Evolutionary conservation across 2,888 invertebrate species (phyloP).

Genomic region (Sturmia bella): DNA sequence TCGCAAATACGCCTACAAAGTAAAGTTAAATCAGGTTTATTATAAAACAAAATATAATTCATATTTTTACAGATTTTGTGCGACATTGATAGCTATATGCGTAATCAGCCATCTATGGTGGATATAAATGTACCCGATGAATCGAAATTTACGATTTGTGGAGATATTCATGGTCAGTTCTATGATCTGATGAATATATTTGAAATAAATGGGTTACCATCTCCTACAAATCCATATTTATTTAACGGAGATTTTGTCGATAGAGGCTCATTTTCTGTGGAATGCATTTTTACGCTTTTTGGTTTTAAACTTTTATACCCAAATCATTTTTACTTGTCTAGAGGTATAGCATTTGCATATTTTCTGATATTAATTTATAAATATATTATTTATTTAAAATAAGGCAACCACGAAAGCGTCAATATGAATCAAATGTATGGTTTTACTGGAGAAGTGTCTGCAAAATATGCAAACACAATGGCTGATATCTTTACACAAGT

Average conservation of each 20-base stretch:
- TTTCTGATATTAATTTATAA: background rate
- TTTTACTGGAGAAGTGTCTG: conserved; percentile 98
- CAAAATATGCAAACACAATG: conserved; percentile 97
- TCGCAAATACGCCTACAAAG: conserved; percentile 98
- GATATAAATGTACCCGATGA: conserved; percentile 93
- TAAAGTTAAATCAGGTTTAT: conserved; percentile 77
- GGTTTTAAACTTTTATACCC: conserved; percentile 98
- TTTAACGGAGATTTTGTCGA: conserved; percentile 99
- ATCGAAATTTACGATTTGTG: conserved; percentile 98
- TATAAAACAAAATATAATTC: conserved; percentile 9
- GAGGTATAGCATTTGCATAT: conserved; percentile 86
- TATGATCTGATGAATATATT: conserved; percentile 99
- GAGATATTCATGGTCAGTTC: conserved; percentile 99
- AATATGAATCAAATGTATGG: conserved; percentile 99
- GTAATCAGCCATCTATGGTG: conserved; percentile 92
- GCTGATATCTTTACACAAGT: conserved; percentile 99
- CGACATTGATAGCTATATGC: conserved; percentile 92
- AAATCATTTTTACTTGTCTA: conserved; percentile 97
- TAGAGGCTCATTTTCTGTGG: conserved; percentile 99
- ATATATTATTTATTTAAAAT: conserved; percentile 38
- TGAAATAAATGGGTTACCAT: conserved; percentile 97
- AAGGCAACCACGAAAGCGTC: conserved; percentile 98
- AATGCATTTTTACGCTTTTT: conserved; percentile 98
- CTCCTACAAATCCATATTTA: conserved; percentile 95
- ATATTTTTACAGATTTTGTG: conserved; percentile 89